These are phyloP conservation scores for Sycophila texana DNA, from an alignment of 2,888 invertebrate genomes.

Conservation along the genomic window DNA sequence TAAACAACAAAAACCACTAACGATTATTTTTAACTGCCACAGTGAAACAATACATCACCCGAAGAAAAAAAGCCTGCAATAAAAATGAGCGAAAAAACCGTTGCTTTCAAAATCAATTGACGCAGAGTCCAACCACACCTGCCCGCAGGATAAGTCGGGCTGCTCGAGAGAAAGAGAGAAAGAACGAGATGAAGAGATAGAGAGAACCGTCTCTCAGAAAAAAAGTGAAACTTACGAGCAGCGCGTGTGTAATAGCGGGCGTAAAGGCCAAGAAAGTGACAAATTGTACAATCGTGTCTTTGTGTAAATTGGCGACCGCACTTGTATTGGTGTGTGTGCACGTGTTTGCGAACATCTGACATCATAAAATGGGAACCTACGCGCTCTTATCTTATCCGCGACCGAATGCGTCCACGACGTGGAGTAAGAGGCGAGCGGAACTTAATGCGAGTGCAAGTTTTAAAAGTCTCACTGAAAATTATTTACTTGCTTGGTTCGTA, in stretches of 20 bases:
- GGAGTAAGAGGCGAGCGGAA: conserved; percentile 3
- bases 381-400: conserved; percentile 28
- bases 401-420: neutral
- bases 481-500: no score
- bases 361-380: conserved; percentile 17
- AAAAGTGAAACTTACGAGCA: neutral
- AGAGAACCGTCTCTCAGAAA: neutral
- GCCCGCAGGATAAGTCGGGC: neutral
- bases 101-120: no score
- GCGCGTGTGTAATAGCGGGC: neutral
- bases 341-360: conserved; percentile 1
- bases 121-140: no score
- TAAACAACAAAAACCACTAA: no score
- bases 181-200: neutral
- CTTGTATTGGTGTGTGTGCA: neutral
- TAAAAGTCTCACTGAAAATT: neutral
- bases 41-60: no score
- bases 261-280: conserved; percentile 2
- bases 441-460: neutral
- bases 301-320: conserved; percentile 5
- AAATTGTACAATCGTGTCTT: conserved; percentile 1
- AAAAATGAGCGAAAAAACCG: no score
- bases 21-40: no score
- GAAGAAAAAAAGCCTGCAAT: no score
- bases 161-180: neutral